Evolutionary conservation across 2,888 invertebrate genomes (phyloP), one percentile per base, ranked within the genome.

Genomic region (Autographa gamma): DNA sequence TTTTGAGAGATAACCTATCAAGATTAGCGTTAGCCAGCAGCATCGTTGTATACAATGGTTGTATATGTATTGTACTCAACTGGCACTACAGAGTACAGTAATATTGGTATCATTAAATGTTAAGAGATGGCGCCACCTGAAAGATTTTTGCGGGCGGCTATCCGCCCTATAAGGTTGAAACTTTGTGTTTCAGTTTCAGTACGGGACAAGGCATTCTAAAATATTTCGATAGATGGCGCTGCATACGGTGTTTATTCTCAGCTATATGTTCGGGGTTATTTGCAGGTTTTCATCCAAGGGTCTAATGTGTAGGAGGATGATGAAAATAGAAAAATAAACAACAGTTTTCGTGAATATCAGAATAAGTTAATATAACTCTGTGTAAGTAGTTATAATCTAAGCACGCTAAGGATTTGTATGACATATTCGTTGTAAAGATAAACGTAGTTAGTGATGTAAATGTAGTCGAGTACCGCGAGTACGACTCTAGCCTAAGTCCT

Each of bases 91-190:
- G 25, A 25, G 25, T 25, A 25, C 25, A 25, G 25, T 25, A 25
- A 25, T 25, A 48, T 48, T 48, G 8, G 8, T n/a, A 7, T n/a
- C n/a, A 5, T 1, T n/a, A 6, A n/a, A n/a, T n/a, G n/a, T 48
- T 48, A 48, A 48, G n/a, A 48, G 48, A 48, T 48, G 48, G 48
- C 48, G 48, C 48, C 48, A 48, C n/a, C 48, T n/a, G n/a, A n/a
- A 48, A n/a, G n/a, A 6, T 48, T 48, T 38, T 1, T n/a, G n/a
- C 48, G n/a, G 16, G 14, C 43, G 43, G 16, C 11, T n/a, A 7
- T n/a, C n/a, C n/a, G 7, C n/a, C n/a, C 48, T 7, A n/a, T n/a
- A 48, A 5, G n/a, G 8, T 43, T 48, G 48, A n/a, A n/a, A 48
- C 48, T 48, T 16, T 48, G 48, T n/a, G n/a, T 7, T 14, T 1